Base-by-base conservation (phyloP, 2,113 vertebrate species). In the Aspiorhynchus laticeps region DNA sequence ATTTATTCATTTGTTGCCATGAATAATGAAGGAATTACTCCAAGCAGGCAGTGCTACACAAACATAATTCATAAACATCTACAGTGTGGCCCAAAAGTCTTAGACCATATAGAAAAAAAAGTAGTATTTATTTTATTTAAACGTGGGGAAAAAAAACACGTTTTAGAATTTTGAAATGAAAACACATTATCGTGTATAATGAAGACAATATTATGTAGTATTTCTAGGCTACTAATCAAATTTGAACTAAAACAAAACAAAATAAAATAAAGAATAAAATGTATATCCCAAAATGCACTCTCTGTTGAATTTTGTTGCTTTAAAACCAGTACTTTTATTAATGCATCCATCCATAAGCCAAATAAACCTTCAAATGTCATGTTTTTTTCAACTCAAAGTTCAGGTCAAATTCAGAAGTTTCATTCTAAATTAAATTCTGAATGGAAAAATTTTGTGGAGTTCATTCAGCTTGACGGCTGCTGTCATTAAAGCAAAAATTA, bases 11-110 rank as follows among this genome's bases (percentile, higher is more conserved):
- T 41, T 69, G 36, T 67, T 77, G 17, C n/a, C 2, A 19, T 86
- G n/a, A 80, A 87, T 88, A 87, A 86, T 86, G 36, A 43, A 53
- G 41, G 81, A 81, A 88, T 59, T 51, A 65, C 79, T 67, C 15
- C 80, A 53, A 19, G 51, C 67, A 86, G 31, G 15, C 69, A 26
- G 41, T 59, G 19, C 67, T n/a, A 65, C 36, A 63, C 33, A 81
- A 67, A 85, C 36, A 81, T 33, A 56, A 69, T 51, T 89, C n/a
- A 75, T 33, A 48, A 31, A 41, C 24, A 78, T 78, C 56, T 59
- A 82, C 53, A 51, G 14, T 81, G 36, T 4, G 24, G 14, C 38
- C n/a, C 7, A 21, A 9, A 36, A 9, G 7, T 31, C 63, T 17
- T 2, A 69, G 65, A 69, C 15, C 31, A 36, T 19, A 15, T 1